Evolutionary conservation across 1,140 invertebrate genomes (phyloP).

Genomic region (Gonatopus flavifemur): DNA sequence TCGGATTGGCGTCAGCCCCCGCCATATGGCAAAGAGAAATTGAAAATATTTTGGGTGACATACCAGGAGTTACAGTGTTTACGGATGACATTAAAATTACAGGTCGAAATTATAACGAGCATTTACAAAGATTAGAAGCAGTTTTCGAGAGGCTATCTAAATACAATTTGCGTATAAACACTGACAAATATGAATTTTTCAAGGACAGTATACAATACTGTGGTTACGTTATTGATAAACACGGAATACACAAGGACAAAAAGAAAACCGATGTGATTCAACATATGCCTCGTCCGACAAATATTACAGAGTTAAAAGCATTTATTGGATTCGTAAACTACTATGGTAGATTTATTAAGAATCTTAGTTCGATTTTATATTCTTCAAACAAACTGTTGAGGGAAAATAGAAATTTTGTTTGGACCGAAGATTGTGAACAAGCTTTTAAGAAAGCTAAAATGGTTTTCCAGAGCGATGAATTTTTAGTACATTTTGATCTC

Average conservation of each 20-base stretch:
- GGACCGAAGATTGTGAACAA: slow-evolving; percentile 26
- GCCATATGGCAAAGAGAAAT: too few relatives aligned
- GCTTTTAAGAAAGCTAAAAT: slow-evolving; percentile 28
- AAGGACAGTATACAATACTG: neutral
- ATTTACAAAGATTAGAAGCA: neutral
- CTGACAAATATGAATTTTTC: neutral
- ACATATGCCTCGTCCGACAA: neutral
- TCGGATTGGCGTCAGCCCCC: too few relatives aligned
- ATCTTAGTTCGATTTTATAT: neutral
- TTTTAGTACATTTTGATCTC: slow-evolving; percentile 25
- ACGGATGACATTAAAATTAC: too few relatives aligned
- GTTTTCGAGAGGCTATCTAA: neutral
- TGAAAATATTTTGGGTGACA: too few relatives aligned
- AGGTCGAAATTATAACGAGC: too few relatives aligned
- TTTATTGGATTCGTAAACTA: too few relatives aligned
- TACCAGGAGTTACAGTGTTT: too few relatives aligned
- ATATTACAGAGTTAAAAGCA: neutral
- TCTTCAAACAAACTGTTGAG: neutral
- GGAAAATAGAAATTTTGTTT: slow-evolving; percentile 8
- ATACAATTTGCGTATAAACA: too few relatives aligned
- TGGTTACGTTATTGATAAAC: too few relatives aligned
- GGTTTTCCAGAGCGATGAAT: slow-evolving; percentile 22
- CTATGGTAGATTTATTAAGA: too few relatives aligned
- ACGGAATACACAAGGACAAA: too few relatives aligned
- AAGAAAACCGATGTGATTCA: too few relatives aligned